phyloP scores from a whole-genome alignment of 30 jellyfish, hydroid and myxozoan species.

The Turritopsis dohrnii region DNA sequence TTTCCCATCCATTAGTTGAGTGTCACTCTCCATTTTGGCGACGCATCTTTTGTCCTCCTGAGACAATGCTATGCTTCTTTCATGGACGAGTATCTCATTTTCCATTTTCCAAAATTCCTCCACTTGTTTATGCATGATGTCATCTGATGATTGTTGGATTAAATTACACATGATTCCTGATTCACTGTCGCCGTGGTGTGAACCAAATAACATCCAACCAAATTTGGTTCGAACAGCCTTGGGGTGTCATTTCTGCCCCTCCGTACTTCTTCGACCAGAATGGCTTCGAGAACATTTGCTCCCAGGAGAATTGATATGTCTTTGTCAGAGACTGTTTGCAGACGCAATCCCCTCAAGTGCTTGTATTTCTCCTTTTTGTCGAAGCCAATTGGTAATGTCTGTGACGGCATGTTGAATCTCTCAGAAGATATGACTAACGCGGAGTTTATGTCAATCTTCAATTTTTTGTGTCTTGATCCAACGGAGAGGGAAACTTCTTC shows the following conservation, averaged over 20 bases:
- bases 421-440: not conserved
- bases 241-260: not conserved
- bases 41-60: not conserved
- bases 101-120: not conserved
- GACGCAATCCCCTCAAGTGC: not conserved
- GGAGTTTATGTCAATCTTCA: not conserved
- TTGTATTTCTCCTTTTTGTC: not conserved
- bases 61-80: not conserved
- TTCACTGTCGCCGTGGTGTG: not conserved
- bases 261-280: not conserved
- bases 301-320: too few species aligned
- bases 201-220: not conserved
- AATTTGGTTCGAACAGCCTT: not conserved
- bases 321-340: not conserved
- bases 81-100: not conserved
- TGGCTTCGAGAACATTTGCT: not conserved
- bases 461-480: constrained; percentile 1
- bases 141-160: not conserved
- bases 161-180: not conserved
- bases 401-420: not conserved
- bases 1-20: not conserved
- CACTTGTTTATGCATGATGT: not conserved
- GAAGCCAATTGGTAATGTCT: not conserved
- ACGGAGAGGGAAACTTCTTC: not conserved
- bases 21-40: not conserved